Evolutionary conservation across 30 jellyfish, hydroid and myxozoan genomes (phyloP).

Genomic region (Pelagia noctiluca): DNA sequence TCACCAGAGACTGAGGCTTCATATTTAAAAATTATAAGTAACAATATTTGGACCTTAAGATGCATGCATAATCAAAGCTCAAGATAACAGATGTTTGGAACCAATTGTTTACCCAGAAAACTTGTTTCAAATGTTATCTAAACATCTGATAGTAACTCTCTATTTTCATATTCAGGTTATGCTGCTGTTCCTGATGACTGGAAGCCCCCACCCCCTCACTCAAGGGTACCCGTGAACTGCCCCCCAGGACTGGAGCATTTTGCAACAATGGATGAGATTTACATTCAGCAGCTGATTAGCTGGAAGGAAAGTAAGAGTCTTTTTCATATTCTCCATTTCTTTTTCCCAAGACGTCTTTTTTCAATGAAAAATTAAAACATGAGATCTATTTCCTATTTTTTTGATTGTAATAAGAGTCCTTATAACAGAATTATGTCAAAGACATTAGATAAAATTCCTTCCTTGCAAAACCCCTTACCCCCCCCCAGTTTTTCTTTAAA

Average conservation of each 20-base stretch:
- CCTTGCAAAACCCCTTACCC: neutral
- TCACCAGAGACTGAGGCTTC: too few relatives aligned
- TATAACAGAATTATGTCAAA: neutral
- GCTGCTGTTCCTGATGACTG: conserved; percentile 23
- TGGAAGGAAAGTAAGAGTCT: conserved; percentile 63
- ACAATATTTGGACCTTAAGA: neutral
- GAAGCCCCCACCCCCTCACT: conserved; percentile 61
- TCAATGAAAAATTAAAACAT: too few relatives aligned
- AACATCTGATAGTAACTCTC: neutral
- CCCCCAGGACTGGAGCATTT: conserved; percentile 72
- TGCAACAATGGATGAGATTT: conserved; percentile 62
- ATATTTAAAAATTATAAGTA: too few relatives aligned
- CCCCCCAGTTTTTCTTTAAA: neutral
- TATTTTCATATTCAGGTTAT: neutral
- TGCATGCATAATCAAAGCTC: neutral
- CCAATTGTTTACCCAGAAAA: too few relatives aligned
- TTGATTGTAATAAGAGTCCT: neutral
- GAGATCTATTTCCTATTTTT: neutral
- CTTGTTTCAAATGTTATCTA: too few relatives aligned
- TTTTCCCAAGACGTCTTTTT: too few relatives aligned
- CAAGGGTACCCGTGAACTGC: conserved; percentile 51
- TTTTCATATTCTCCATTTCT: neutral
- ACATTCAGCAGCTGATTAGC: conserved; percentile 41
- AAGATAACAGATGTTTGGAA: neutral
- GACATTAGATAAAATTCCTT: neutral